A percentile compares a stretch with the other conserved stretches of the same genome.
Conservation (phyloP, 2,888 invertebrate genomes). For the Rhamnusium bicolor region DNA sequence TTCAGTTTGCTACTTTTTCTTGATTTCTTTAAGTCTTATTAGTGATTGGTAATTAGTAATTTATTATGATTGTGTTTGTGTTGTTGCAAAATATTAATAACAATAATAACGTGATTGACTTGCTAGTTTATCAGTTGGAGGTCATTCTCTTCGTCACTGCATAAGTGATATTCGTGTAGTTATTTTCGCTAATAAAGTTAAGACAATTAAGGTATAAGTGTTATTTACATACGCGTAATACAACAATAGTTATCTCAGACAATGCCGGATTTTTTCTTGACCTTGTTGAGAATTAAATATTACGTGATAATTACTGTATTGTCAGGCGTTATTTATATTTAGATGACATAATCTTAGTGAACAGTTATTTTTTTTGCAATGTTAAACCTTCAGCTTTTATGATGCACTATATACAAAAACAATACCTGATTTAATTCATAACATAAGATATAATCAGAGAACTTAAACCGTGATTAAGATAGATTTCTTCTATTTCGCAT, state of each 20-base stretch:
- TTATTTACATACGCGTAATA: conserved; percentile 8
- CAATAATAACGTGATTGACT: no score
- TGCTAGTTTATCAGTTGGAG: no score
- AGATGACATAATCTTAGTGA: conserved; percentile 22
- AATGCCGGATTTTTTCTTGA: conserved; percentile 15
- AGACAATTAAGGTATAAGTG: neutral
- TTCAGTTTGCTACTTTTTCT: no score
- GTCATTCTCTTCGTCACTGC: no score
- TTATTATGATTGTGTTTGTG: no score
- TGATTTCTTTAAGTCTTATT: no score
- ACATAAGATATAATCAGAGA: no score
- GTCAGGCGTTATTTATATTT: conserved; percentile 17
- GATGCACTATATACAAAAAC: neutral
- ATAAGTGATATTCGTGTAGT: neutral
- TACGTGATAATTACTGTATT: conserved; percentile 24
- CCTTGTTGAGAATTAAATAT: conserved; percentile 29
- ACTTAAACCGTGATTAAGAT: no score
- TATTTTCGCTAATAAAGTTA: neutral
- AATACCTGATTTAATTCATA: no score
- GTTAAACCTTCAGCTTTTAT: neutral
- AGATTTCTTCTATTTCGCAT: no score
- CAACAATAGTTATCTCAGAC: conserved; percentile 5
- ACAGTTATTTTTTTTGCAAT: conserved; percentile 13
- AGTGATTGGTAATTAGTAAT: no score
- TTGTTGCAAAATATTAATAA: no score